Base-by-base conservation (phyloP, 2,797 vertebrate genomes). In the Distichodus sexfasciatus region DNA sequence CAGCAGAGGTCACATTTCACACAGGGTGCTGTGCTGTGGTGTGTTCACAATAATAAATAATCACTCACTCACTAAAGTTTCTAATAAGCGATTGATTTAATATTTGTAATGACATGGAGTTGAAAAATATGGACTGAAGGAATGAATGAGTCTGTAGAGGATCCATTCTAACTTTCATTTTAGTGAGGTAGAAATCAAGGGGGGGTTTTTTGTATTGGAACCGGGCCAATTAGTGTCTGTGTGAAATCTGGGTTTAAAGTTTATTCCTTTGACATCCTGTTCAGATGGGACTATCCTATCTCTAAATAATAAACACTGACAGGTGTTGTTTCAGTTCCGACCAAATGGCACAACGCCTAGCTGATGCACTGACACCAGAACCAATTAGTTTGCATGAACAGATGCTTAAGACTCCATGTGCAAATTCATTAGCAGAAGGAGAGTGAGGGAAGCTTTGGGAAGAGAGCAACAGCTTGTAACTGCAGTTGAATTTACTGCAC, bases 331-430 rank as follows among this genome's bases (percentile, higher is more conserved):
- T 71, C 41, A 51, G 43, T 55, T n/a, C 57, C 51, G 26, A 61
- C 64, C 66, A 75, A 76, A 78, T n/a, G 62, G 65, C 54, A 54
- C 77, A 68, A 82, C 78, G 74, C 57, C 72, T n/a, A n/a, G n/a
- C n/a, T n/a, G n/a, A n/a, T n/a, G 79, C 53, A 69, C 14, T 72
- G 79, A 84, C 83, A 77, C 58, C 41, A 44, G 54, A 79, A 71
- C 82, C 86, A 85, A 89, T 87, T 87, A 81, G 76, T n/a, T 26
- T 66, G 74, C 76, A 79, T 74, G 47, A 70, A 81, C 86, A 84
- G 84, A 80, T 85, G 86, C 63, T 71, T 15, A 21, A 21, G 59
- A 81, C 82, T 76, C 66, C 23, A 2, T 58, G 62, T 74, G 74
- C 44, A 21, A 67, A 77, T 76, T 82, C 10, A 80, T 82, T 81